Evolutionary conservation across 2,113 vertebrate species (phyloP).

Genomic region (Scomber scombrus): DNA sequence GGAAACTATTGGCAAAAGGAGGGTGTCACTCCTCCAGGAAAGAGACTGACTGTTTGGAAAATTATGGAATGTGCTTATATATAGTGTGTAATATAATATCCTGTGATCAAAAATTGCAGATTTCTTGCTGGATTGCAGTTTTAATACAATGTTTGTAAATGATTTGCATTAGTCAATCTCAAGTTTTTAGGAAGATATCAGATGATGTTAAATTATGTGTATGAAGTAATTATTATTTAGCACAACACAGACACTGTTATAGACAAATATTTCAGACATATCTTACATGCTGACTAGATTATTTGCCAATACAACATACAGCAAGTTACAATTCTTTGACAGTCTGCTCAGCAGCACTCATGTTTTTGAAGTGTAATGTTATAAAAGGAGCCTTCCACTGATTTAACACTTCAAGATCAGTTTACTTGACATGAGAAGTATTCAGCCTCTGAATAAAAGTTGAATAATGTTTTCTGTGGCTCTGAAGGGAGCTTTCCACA

Average conservation of each 20-base stretch:
- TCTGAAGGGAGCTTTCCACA: background rate
- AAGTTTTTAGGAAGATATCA: background rate
- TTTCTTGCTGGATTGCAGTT: background rate
- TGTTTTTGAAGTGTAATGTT: background rate
- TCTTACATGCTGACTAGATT: too few species aligned
- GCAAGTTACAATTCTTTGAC: background rate
- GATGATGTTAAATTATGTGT: conserved; percentile 3
- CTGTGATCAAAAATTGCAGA: background rate
- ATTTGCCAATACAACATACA: too few species aligned
- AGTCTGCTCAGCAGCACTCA: background rate
- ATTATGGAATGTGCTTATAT: background rate
- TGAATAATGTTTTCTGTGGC: background rate
- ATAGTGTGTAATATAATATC: background rate
- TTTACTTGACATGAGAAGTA: background rate
- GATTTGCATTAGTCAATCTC: background rate
- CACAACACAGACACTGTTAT: background rate
- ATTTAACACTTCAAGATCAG: background rate
- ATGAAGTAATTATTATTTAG: background rate
- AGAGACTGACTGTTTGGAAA: background rate
- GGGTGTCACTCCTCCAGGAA: background rate
- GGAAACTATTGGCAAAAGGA: background rate
- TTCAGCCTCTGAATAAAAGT: background rate
- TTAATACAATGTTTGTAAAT: background rate
- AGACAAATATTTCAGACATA: background rate
- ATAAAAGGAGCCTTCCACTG: background rate